Evolutionary conservation across 2,113 vertebrate genomes (phyloP).

Genomic region (Ploceus nigricollis): DNA sequence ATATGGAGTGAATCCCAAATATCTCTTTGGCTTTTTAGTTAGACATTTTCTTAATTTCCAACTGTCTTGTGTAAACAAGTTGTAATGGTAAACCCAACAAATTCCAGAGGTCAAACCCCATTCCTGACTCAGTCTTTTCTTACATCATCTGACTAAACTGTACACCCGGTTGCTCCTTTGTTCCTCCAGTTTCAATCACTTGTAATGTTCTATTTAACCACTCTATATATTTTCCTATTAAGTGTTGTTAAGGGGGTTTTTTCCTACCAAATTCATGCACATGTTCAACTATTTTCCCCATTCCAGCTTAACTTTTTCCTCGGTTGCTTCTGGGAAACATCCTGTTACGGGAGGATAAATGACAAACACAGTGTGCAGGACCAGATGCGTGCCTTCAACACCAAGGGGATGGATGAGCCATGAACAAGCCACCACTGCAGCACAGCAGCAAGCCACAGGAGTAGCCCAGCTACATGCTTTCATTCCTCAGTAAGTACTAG

Average conservation of each 20-base stretch:
- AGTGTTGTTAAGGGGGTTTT: fast-evolving
- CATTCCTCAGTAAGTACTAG: neutral
- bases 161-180: neutral
- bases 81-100: neutral
- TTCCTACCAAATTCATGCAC: neutral
- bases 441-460: neutral
- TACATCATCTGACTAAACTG: neutral
- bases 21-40: neutral
- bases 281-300: neutral
- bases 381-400: neutral
- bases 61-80: neutral
- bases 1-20: neutral
- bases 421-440: neutral
- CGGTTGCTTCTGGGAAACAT: neutral
- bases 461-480: neutral
- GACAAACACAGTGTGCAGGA: neutral
- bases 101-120: neutral
- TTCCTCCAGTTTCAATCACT: neutral
- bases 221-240: neutral
- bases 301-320: neutral
- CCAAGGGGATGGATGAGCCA: neutral
- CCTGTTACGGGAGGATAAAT: neutral
- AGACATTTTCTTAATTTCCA: neutral
- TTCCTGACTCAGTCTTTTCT: neutral
- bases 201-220: neutral